Percentiles rank a stretch among this genome's conserved stretches.
phyloP scores from a whole-genome alignment of 2,888 invertebrate genomes.

The Phragmatobia fuliginosa region DNA sequence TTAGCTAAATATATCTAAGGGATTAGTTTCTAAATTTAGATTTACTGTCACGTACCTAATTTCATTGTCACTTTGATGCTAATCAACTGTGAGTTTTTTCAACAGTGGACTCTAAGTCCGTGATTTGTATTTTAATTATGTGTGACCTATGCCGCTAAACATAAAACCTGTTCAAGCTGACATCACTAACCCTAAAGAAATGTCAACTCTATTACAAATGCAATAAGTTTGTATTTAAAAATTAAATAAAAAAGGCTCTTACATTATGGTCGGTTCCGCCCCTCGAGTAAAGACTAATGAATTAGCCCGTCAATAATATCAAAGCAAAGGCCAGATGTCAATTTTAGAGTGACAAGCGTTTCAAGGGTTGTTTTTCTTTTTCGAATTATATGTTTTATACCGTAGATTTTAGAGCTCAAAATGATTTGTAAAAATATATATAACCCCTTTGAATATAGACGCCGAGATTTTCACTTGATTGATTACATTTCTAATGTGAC shows the following conservation, averaged over 20 bases:
- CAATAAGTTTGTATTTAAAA: slow-evolving; percentile 3
- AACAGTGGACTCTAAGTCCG: not conserved
- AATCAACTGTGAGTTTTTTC: not conserved
- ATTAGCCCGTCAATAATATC: slow-evolving; percentile 78
- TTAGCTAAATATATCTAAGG: not conserved
- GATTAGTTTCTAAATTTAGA: not conserved
- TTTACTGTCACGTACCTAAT: not conserved
- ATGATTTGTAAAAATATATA: slow-evolving; percentile 29
- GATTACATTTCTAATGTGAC: slow-evolving; percentile 71
- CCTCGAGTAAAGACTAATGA: slow-evolving; percentile 67
- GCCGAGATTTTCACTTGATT: slow-evolving; percentile 66
- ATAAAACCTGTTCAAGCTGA: not conserved
- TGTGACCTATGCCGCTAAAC: slow-evolving; percentile 3
- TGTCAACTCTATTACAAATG: slow-evolving; percentile 6
- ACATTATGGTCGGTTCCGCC: slow-evolving; percentile 44
- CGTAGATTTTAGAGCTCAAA: slow-evolving; percentile 34
- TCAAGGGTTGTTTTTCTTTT: slow-evolving; percentile 57
- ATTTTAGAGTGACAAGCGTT: slow-evolving; percentile 70
- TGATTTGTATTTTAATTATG: not conserved
- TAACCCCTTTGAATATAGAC: slow-evolving; percentile 41
- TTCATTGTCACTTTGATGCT: not conserved
- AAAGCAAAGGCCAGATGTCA: slow-evolving; percentile 79
- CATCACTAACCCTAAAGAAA: not conserved
- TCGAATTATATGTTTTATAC: slow-evolving; percentile 36
- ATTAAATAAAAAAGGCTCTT: slow-evolving; percentile 20